A percentile compares a stretch with the other conserved stretches of the same genome.
These are phyloP conservation scores for Numenius phaeopus DNA, from an alignment of 2,797 vertebrate genomes.

Conservation along the genomic window DNA sequence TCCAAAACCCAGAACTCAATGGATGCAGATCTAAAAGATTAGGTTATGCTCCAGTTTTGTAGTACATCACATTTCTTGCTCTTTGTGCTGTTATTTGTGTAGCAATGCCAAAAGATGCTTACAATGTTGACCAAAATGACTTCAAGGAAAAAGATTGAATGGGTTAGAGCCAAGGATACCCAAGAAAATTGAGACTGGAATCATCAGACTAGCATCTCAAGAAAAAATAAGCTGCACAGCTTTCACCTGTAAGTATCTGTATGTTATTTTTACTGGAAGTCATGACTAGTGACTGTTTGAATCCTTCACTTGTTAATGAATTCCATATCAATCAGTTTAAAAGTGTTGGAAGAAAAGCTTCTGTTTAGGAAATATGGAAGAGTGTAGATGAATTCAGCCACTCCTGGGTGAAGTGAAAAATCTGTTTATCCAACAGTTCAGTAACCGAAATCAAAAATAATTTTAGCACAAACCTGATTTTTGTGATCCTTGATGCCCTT, in stretches of 20 bases:
- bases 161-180: background rate
- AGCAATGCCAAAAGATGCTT: background rate
- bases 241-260: background rate
- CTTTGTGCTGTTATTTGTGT: background rate
- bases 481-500: background rate
- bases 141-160: background rate
- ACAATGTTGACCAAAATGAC: background rate
- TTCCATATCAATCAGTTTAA: background rate
- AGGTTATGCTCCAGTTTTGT: background rate
- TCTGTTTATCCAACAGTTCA: background rate
- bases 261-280: background rate
- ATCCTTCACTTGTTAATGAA: background rate
- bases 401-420: background rate
- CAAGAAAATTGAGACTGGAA: background rate
- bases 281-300: background rate
- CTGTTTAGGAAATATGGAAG: background rate
- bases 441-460: background rate
- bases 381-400: background rate
- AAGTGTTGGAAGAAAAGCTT: background rate
- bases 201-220: background rate
- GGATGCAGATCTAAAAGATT: background rate
- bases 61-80: rapidly evolving
- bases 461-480: background rate
- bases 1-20: background rate
- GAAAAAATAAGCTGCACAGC: background rate